Base-by-base conservation (phyloP, 2,113 vertebrate species). In the Galemys pyrenaicus region DNA sequence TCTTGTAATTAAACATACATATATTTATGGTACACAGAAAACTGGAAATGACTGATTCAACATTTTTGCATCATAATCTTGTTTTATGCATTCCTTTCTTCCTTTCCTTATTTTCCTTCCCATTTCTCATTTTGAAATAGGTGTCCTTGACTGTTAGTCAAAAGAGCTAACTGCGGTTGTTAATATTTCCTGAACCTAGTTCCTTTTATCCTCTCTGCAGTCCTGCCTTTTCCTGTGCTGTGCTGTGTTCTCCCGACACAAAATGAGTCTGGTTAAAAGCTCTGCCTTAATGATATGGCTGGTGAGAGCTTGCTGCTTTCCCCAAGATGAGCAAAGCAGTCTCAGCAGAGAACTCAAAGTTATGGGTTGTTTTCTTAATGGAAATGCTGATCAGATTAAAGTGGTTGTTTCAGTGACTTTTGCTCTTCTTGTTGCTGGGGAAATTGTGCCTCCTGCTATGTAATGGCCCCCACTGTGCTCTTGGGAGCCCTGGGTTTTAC, bases 341-440 rank as follows among this genome's bases (percentile, higher is more conserved):
- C 94, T 81, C 92, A 58, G 93, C 49, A 84, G 49, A 95, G 89
- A 94, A 64, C 65, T 94, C 83, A 77, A 84, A 92, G 89, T 95
- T 90, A 89, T n/a, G 84, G 87, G 67, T 80, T 81, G 90, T 97
- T 96, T 96, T 95, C 95, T 92, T 92, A 90, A 85, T 89, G 62
- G 87, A 95, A 94, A 81, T 93, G 90, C 83, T 84, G 89, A 73
- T 96, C 62, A 44, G 71, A 90, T 95, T 65, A 82, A 93, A 87
- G 41, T 64, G 87, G 62, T 92, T 73, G 37, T 96, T 96, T 78
- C 20, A 37, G 35, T 41, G 90, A 93, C 84, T 96, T 96, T 74
- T 92, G 87, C 20, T 96, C 28, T 94, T 83, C 41, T 85, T n/a
- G 35, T 54, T 75, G 56, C 44, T 68, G 37, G 65, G 65, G 20